Percentiles rank a stretch among this genome's conserved stretches.
Conservation (phyloP, 2,113 vertebrate species). For the Dolichallabes microphthalmus region DNA sequence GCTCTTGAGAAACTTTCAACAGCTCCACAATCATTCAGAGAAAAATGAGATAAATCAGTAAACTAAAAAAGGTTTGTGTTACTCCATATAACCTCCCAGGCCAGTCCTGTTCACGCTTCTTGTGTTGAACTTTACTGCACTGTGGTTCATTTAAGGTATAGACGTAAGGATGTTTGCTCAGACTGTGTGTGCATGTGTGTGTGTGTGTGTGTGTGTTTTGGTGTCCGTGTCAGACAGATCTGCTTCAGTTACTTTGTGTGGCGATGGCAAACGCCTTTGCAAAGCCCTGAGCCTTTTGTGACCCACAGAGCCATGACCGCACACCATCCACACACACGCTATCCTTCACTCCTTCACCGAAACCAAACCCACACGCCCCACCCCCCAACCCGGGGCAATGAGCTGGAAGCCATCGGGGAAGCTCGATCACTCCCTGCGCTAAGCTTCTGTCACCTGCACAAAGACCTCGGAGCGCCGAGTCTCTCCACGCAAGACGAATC, state of each 20-base stretch:
- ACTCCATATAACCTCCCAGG: background rate
- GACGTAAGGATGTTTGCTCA: constrained; percentile 26
- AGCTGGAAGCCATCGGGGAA: constrained; percentile 33
- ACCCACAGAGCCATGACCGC: constrained; percentile 56
- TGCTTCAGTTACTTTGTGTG: constrained; percentile 40
- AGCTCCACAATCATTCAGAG: background rate
- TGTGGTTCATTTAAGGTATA: constrained; percentile 11
- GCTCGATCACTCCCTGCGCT: constrained; percentile 34
- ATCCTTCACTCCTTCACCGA: constrained; percentile 31
- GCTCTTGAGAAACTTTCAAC: background rate
- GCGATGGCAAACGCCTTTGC: constrained; percentile 30
- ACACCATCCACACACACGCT: constrained; percentile 46
- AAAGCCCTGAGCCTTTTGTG: constrained; percentile 49
- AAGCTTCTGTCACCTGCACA: constrained; percentile 69
- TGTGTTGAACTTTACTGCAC: background rate
- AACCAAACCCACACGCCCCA: background rate
- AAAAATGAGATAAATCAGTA: background rate
- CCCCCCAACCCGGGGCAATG: constrained; percentile 10
- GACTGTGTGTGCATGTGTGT: constrained; percentile 33
- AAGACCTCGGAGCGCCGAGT: constrained; percentile 66
- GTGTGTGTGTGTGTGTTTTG: constrained; percentile 43
- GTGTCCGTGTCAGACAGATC: constrained; percentile 35
- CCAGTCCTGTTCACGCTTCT: background rate
- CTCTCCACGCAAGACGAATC: constrained; percentile 71
- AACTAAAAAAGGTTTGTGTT: background rate